phyloP scores from a whole-genome alignment of 2,888 invertebrate species.

The Cephus rjabovi region DNA sequence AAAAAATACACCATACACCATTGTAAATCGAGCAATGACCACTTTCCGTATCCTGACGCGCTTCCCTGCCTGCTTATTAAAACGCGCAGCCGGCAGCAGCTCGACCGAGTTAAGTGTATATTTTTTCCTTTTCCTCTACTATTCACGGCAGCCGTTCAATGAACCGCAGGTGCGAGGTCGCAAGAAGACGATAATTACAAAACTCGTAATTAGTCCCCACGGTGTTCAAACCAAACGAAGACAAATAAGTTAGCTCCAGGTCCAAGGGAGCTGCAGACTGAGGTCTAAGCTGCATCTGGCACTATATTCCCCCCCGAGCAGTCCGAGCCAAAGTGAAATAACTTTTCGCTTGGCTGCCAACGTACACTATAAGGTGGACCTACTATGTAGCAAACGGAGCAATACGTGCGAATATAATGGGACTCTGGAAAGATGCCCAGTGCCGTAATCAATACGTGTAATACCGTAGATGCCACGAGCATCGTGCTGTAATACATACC shows the following conservation, averaged over 20 bases:
- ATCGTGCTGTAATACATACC: background rate
- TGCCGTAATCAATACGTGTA: background rate
- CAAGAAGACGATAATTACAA: background rate
- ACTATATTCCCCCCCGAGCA: background rate
- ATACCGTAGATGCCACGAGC: background rate
- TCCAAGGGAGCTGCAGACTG: background rate
- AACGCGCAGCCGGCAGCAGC: background rate
- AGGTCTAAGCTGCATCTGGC: background rate
- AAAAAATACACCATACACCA: background rate
- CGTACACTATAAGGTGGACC: background rate
- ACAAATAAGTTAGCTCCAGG: background rate
- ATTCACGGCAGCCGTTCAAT: background rate
- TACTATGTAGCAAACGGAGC: background rate
- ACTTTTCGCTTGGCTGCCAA: background rate
- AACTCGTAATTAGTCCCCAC: background rate
- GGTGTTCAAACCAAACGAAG: background rate
- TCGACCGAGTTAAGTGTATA: background rate
- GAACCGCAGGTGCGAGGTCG: conserved; percentile 1
- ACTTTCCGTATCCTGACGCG: background rate
- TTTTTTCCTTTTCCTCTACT: background rate
- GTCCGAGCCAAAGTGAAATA: background rate
- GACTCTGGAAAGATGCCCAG: background rate
- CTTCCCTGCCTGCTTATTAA: background rate
- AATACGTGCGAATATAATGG: background rate
- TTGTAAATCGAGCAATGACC: background rate